A percentile compares a stretch with the other conserved stretches of the same genome.
phyloP scores from a whole-genome alignment of 30 jellyfish, hydroid and myxozoan genomes.

The Hydractinia echinata region DNA sequence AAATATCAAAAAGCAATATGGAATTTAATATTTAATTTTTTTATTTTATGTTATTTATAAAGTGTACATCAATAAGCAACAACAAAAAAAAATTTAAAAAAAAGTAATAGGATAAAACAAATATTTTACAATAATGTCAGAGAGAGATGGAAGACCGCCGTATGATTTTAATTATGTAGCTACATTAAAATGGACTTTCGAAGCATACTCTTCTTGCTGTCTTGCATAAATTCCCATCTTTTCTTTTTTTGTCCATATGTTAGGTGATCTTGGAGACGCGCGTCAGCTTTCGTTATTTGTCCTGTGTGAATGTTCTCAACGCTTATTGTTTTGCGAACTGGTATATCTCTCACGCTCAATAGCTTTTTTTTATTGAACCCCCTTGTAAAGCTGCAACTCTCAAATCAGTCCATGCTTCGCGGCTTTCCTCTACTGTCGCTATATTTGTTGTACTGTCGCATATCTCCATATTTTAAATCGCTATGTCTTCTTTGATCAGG shows the following conservation, averaged over 20 bases:
- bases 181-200: not conserved
- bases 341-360: not conserved
- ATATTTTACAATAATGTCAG: no score
- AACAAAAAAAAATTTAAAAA: no score
- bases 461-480: not conserved
- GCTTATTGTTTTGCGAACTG: not conserved
- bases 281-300: not conserved
- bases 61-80: no score
- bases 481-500: not conserved
- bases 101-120: no score
- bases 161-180: no score
- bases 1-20: no score
- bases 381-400: not conserved
- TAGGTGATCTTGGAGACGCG: not conserved
- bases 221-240: slow-evolving; percentile 11
- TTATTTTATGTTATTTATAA: no score
- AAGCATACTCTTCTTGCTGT: not conserved
- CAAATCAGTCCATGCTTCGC: slow-evolving; percentile 4
- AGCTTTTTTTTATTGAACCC: not conserved
- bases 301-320: slow-evolving; percentile 8
- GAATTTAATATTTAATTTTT: no score
- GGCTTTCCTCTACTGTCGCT: not conserved
- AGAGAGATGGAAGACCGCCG: no score
- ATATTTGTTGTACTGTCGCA: not conserved
- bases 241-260: not conserved